Base-by-base conservation (phyloP, 1,140 invertebrate species). In the Aplysia californica region DNA sequence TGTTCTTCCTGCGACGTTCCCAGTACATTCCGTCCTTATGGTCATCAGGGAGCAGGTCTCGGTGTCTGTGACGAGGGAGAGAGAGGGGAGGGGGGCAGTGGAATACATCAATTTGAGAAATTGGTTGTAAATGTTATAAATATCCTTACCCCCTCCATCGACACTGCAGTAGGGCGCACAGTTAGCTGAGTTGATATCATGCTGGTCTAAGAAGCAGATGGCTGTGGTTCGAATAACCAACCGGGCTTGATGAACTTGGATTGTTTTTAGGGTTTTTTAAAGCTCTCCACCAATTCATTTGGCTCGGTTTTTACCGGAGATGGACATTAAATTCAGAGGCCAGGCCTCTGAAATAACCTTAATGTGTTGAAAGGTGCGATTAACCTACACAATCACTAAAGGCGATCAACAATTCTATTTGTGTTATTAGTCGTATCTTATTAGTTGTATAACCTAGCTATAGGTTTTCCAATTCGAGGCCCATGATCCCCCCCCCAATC, bases 21-120 rank as follows among this genome's bases (percentile, higher is more conserved):
- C 97, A 99, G 90, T 99, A 99, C 82, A 95, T 96, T 82, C 98
- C 96, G 85, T 99, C 97, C 88, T 99, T 99, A 85, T 97, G 97
- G 87, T 94, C 96, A 84, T 98, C 97, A 0, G 97, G 97, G 68
- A 98, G 98, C 89, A 98, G 98, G 86, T 98, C 97, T 1, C 97
- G 92, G 86, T 98, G 66, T 66, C 72, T 75, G 61, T 31, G 29
- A 72, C 21, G 3, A 44, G 10, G 6, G 26, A 18, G 18, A 18
- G 26, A 29, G 18, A 21, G 6, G 18, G 6, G 64, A 33, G 23
- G 36, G 26, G 23, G 36, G 36, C 6, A 36, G 15, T 18, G 15
- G 36, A 36, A 66, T 15, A 33, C 10, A 33, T 10, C 15, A 66
- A 33, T 33, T 33, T 66, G 26, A 61, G 58, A 18, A 15, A 15